A percentile compares a stretch with the other conserved stretches of the same genome.
Conservation (phyloP, 1,140 invertebrate species). For the Aphaenogaster rudis region DNA sequence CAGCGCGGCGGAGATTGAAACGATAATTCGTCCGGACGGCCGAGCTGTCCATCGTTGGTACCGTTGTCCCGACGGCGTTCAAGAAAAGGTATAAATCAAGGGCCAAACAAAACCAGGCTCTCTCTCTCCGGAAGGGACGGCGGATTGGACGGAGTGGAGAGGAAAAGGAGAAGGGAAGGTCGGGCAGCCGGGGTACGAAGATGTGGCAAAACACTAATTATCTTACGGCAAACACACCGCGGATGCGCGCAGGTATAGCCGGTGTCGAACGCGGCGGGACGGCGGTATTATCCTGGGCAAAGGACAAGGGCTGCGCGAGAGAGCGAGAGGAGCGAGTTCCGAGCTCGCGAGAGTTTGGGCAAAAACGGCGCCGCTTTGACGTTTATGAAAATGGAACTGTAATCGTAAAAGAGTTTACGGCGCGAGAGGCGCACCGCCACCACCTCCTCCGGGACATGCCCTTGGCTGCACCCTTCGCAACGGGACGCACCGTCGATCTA, state of each 20-base stretch:
- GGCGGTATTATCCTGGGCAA: constrained; percentile 27
- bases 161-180: neutral
- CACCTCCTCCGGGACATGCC: neutral
- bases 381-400: constrained; percentile 87
- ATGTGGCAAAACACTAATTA: constrained; percentile 84
- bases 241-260: constrained; percentile 62
- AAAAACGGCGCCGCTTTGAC: constrained; percentile 84
- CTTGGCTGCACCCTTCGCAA: constrained; percentile 20
- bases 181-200: constrained; percentile 53
- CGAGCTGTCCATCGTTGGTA: constrained; percentile 59
- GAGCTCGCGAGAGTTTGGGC: constrained; percentile 57
- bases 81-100: constrained; percentile 69
- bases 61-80: constrained; percentile 61
- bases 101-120: constrained; percentile 56
- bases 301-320: constrained; percentile 13
- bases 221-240: constrained; percentile 81
- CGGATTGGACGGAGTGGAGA: neutral
- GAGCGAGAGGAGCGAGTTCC: constrained; percentile 58
- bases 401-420: constrained; percentile 86
- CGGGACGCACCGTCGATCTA: neutral
- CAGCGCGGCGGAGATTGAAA: constrained; percentile 61
- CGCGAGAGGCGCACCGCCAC: constrained; percentile 60
- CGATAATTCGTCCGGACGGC: constrained; percentile 62
- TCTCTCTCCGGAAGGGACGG: constrained; percentile 14
- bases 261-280: constrained; percentile 55